Conservation (phyloP, 2,113 vertebrate species). For the Leiothrix lutea region DNA sequence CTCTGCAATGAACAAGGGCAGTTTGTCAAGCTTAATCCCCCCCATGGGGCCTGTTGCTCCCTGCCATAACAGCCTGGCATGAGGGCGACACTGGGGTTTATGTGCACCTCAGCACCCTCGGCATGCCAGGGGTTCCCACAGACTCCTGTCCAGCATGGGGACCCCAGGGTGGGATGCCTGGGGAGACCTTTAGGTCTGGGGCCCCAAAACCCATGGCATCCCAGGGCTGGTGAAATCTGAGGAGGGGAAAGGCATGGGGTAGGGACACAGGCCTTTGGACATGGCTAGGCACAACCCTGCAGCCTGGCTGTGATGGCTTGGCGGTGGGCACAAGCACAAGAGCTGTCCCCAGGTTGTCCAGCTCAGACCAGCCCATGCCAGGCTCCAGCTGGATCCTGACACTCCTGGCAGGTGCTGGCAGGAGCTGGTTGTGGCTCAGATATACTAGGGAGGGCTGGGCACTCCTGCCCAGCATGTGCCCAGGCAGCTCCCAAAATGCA, state of each 20-base stretch:
- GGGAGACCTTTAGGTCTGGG: neutral
- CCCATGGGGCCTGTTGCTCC: neutral
- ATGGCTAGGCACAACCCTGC: neutral
- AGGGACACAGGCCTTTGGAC: neutral
- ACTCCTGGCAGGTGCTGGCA: neutral
- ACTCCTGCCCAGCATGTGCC: neutral
- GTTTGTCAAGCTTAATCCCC: conserved; percentile 55
- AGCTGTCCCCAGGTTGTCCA: neutral
- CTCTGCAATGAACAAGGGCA: conserved; percentile 18
- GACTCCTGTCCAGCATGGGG: neutral
- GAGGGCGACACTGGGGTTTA: neutral
- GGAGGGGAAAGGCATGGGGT: neutral
- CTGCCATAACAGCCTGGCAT: neutral
- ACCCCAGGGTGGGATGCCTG: neutral
- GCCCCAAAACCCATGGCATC: neutral
- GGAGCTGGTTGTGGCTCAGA: neutral
- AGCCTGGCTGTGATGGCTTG: neutral
- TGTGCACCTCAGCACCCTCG: rapidly evolving
- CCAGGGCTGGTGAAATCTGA: neutral
- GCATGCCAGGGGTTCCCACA: rapidly evolving
- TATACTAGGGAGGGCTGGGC: neutral
- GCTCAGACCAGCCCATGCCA: neutral
- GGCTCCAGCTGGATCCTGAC: neutral
- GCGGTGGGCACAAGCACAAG: neutral
- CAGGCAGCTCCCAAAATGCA: neutral